Conservation (phyloP, 1,140 invertebrate genomes). For the Cherax destructor region DNA sequence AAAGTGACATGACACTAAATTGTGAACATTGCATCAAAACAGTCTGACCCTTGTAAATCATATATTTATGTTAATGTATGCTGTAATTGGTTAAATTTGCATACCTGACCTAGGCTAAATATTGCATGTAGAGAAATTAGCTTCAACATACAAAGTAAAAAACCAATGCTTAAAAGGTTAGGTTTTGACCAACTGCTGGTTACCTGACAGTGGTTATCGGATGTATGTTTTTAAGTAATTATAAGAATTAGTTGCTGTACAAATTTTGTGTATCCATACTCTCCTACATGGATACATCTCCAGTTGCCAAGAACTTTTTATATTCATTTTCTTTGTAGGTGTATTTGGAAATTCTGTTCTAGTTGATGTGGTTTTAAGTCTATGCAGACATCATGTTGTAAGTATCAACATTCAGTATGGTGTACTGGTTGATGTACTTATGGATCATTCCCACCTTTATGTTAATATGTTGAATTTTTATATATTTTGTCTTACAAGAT, state of each 20-base stretch:
- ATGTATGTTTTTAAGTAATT: neutral
- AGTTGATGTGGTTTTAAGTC: constrained; percentile 16
- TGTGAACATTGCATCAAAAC: too few species aligned
- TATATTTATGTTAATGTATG: too few species aligned
- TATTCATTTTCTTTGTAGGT: neutral
- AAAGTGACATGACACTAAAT: too few species aligned
- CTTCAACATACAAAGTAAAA: neutral
- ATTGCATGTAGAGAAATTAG: neutral
- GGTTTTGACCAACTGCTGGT: too few species aligned
- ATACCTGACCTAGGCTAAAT: too few species aligned
- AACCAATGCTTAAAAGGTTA: too few species aligned
- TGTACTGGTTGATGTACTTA: too few species aligned
- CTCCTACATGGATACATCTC: neutral
- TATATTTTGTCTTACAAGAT: constrained; percentile 12
- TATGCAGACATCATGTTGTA: neutral
- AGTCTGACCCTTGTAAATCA: too few species aligned
- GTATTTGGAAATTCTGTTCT: neutral
- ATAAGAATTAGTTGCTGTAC: neutral
- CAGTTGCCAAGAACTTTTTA: constrained; percentile 33
- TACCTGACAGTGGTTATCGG: too few species aligned
- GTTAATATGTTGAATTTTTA: neutral
- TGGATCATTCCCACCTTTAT: neutral
- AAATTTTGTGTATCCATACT: neutral
- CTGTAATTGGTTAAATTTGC: too few species aligned
- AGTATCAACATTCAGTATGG: neutral